Conservation (phyloP, 2,113 vertebrate species). For the Chelonoidis abingdonii region DNA sequence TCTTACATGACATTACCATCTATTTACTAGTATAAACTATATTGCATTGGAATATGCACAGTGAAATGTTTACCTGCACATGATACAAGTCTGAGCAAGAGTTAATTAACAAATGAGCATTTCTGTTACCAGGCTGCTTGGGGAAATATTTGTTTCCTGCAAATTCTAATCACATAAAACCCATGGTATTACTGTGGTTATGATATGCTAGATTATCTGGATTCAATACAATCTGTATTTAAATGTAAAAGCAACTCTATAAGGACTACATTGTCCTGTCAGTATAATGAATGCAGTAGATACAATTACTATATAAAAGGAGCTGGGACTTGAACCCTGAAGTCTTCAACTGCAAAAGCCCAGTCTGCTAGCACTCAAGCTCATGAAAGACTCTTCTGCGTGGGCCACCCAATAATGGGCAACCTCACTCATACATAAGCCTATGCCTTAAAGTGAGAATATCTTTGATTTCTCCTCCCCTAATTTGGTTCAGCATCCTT, state of each 20-base stretch:
- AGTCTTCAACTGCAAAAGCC: rapidly evolving
- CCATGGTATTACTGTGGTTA: neutral
- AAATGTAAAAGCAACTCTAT: neutral
- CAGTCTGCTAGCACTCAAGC: neutral
- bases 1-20: neutral
- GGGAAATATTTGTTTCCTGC: neutral
- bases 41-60: neutral
- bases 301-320: neutral
- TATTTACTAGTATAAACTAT: neutral
- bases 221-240: rapidly evolving
- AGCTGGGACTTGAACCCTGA: rapidly evolving
- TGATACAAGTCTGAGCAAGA: neutral
- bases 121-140: neutral
- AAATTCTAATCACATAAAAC: neutral
- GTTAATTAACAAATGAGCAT: neutral
- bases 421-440: neutral
- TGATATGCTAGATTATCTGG: neutral
- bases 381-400: neutral
- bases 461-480: neutral
- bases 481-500: neutral
- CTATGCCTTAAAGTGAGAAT: neutral
- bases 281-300: neutral
- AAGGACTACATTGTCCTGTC: rapidly evolving
- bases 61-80: neutral
- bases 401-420: neutral